phyloP scores from a whole-genome alignment of 2,797 vertebrate genomes.

The Hippocampus kuda region DNA sequence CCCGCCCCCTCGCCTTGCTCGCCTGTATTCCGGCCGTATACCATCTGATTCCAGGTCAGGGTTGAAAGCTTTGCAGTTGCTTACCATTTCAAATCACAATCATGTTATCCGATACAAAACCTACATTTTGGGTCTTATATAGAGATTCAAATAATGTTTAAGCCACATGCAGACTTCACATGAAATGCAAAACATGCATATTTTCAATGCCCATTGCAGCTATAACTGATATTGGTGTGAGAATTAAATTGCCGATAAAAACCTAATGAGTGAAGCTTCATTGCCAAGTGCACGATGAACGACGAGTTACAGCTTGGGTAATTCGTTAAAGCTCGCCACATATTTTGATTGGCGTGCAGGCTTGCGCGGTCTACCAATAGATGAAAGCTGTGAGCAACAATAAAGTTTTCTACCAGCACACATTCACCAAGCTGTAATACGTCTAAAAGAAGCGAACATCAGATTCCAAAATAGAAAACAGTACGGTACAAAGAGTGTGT shows the following conservation, averaged over 20 bases:
- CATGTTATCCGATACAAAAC: background rate
- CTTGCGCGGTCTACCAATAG: background rate
- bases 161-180: too few species aligned
- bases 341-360: background rate
- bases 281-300: too few species aligned
- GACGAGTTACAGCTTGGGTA: too few species aligned
- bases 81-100: background rate
- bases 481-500: background rate
- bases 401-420: background rate
- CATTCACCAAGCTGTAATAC: background rate
- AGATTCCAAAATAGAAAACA: background rate
- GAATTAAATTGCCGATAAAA: too few species aligned
- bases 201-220: too few species aligned
- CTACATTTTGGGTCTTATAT: background rate
- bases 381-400: background rate
- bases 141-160: background rate
- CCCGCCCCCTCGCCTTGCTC: conserved; percentile 10
- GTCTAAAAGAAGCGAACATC: background rate
- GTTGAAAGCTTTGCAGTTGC: background rate
- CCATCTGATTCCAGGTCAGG: conserved; percentile 19
- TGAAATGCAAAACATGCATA: too few species aligned
- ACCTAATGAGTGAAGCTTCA: too few species aligned
- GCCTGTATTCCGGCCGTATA: background rate
- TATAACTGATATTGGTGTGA: too few species aligned
- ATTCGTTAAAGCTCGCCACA: background rate